A percentile compares a stretch with the other conserved stretches of the same genome.
Conservation (phyloP, 1,140 invertebrate species). For the Zaprionus camerounensis region DNA sequence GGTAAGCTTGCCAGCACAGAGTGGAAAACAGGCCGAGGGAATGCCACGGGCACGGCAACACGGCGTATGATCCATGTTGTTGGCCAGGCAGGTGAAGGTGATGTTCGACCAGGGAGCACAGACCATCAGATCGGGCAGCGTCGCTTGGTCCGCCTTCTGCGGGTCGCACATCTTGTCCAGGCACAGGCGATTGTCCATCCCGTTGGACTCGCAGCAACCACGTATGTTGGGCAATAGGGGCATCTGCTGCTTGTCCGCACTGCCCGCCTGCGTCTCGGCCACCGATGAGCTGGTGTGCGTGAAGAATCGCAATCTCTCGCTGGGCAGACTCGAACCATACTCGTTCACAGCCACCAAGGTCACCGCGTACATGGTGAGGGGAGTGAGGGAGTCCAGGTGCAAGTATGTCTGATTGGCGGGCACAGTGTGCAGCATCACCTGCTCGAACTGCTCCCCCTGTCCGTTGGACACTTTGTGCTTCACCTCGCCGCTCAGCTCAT, state of each 20-base stretch:
- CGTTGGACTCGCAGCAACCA: slow-evolving; percentile 89
- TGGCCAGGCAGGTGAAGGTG: slow-evolving; percentile 91
- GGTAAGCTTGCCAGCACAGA: slow-evolving; percentile 92
- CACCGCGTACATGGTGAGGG: slow-evolving; percentile 93
- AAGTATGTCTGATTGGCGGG: slow-evolving; percentile 86
- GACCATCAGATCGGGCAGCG: slow-evolving; percentile 91
- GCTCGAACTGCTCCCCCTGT: slow-evolving; percentile 9
- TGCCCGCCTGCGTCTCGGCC: slow-evolving; percentile 56
- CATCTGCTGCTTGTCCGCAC: slow-evolving; percentile 61
- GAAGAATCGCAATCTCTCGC: slow-evolving; percentile 86
- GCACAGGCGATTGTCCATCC: slow-evolving; percentile 90
- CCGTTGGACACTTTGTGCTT: slow-evolving; percentile 24
- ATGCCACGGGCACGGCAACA: slow-evolving; percentile 91
- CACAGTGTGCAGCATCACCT: slow-evolving; percentile 84
- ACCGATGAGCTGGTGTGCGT: slow-evolving; percentile 73
- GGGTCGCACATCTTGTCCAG: slow-evolving; percentile 92
- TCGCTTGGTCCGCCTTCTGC: slow-evolving; percentile 86
- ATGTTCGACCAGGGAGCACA: slow-evolving; percentile 93
- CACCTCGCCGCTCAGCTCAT: slow-evolving; percentile 65
- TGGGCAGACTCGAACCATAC: slow-evolving; percentile 90
- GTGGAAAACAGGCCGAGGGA: slow-evolving; percentile 89
- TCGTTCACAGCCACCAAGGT: slow-evolving; percentile 89
- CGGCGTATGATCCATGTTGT: slow-evolving; percentile 91
- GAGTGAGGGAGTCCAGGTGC: slow-evolving; percentile 86
- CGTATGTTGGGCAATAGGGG: slow-evolving; percentile 88